Base-by-base conservation (phyloP, 2,888 invertebrate genomes). In the Pogonocherus hispidulus region DNA sequence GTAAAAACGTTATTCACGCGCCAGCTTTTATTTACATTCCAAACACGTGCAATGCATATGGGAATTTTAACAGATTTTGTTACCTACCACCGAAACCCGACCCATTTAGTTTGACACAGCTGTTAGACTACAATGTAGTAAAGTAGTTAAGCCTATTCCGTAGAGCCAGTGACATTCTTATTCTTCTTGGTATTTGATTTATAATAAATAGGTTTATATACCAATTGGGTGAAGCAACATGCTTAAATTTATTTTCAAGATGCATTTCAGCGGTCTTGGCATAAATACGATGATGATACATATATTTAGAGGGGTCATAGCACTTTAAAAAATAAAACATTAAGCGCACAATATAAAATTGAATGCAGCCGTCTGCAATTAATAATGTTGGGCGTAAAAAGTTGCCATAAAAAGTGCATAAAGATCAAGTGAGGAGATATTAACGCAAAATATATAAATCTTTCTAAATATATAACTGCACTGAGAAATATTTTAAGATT, bases 351-450 rank as follows among this genome's bases (percentile, higher is more conserved):
- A 69, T 73, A 70, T 73, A 77, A 74, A 72, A 73, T 70, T 70
- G 72, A 72, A 74, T 72, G 73, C 76, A 74, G 75, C 72, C 74
- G 75, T 71, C 71, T 68, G 71, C 76, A 74, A 79, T 79, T 78
- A 78, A 79, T 79, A 78, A 78, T 71, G 67, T 72, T 63, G 63
- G 60, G 65, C 63, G 63, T 64, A 68, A 46, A 57, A 60, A 56
- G 60, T 63, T 63, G 67, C 63, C 46, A 69, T 67, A 72, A 70
- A 71, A 69, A 75, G 32, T 72, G 57, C 67, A 72, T 54, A 70
- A 72, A 66, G 60, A 72, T 68, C 70, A 72, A 72, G 68, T 69
- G 64, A 71, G 67, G 65, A 72, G 51, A 59, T 59, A 59, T 59
- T 59, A 37, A 62, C 51, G 51, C 49, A 51, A 20, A 62, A 60